A percentile compares a stretch with the other conserved stretches of the same genome.
Conservation (phyloP, 2,888 invertebrate genomes). For the Campoplex capitator region DNA sequence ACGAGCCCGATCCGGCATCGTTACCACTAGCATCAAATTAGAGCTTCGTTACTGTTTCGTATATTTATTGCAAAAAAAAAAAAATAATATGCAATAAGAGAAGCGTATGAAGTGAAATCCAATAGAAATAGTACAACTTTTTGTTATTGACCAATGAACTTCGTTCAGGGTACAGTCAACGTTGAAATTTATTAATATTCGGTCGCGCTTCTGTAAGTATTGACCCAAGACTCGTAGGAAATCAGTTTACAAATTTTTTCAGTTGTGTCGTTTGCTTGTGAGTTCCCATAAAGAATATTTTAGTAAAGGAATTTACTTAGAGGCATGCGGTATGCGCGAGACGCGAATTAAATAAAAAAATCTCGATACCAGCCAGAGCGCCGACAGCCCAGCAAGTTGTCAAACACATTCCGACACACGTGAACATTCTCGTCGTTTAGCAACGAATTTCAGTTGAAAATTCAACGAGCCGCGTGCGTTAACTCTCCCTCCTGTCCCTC, state of each 20-base stretch:
- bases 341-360: slow-evolving; percentile 21
- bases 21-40: neutral
- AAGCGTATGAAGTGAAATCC: too few relatives aligned
- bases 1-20: neutral
- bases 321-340: slow-evolving; percentile 2
- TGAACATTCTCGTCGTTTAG: slow-evolving; percentile 47
- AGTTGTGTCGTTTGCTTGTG: neutral
- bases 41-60: neutral
- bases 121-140: neutral
- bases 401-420: slow-evolving; percentile 55
- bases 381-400: slow-evolving; percentile 35
- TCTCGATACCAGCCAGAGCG: neutral
- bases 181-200: neutral
- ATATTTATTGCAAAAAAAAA: neutral
- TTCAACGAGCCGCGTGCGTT: slow-evolving; percentile 39
- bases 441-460: slow-evolving; percentile 57
- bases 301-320: neutral
- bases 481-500: neutral
- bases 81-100: neutral
- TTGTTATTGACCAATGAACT: neutral
- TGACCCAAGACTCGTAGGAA: neutral
- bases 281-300: slow-evolving; percentile 2
- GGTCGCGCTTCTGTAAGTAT: neutral
- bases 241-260: neutral
- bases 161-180: neutral